Conservation (phyloP, 1,140 invertebrate genomes). For the Eriocheir sinensis region DNA sequence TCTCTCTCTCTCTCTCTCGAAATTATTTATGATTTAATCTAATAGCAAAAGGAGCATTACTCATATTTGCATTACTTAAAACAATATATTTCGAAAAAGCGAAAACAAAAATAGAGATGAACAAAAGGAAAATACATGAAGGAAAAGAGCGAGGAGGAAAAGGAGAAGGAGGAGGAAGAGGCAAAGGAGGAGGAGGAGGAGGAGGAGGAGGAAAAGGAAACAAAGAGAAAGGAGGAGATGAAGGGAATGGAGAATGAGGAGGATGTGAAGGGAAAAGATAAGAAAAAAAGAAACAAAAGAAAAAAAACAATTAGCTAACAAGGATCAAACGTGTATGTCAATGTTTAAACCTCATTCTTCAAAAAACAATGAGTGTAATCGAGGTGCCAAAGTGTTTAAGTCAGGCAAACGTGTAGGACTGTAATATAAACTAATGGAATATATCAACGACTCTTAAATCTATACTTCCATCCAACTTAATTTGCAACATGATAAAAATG, state of each 20-base stretch:
- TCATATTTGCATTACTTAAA: background rate
- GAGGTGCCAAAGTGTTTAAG: too few relatives aligned
- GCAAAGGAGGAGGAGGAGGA: background rate
- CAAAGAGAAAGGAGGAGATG: background rate
- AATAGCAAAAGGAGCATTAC: too few relatives aligned
- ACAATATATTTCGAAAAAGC: background rate
- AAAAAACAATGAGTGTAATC: background rate
- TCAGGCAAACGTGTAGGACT: too few relatives aligned
- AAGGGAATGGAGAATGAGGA: background rate
- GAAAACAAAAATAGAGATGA: background rate
- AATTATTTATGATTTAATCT: background rate
- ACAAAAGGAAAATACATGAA: background rate
- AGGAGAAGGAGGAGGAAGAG: background rate
- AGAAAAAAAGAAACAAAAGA: background rate
- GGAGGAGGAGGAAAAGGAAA: background rate
- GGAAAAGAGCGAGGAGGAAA: background rate
- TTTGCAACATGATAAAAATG: too few relatives aligned
- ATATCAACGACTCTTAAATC: too few relatives aligned
- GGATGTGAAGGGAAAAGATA: background rate
- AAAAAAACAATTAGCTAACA: background rate
- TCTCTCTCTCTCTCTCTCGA: conserved; percentile 40
- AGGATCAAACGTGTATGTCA: background rate
- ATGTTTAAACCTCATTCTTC: too few relatives aligned
- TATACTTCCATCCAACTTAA: too few relatives aligned
- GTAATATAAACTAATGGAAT: too few relatives aligned